These are phyloP conservation scores for Drosophila littoralis DNA, from an alignment of 1,140 invertebrate genomes.

Conservation along the genomic window DNA sequence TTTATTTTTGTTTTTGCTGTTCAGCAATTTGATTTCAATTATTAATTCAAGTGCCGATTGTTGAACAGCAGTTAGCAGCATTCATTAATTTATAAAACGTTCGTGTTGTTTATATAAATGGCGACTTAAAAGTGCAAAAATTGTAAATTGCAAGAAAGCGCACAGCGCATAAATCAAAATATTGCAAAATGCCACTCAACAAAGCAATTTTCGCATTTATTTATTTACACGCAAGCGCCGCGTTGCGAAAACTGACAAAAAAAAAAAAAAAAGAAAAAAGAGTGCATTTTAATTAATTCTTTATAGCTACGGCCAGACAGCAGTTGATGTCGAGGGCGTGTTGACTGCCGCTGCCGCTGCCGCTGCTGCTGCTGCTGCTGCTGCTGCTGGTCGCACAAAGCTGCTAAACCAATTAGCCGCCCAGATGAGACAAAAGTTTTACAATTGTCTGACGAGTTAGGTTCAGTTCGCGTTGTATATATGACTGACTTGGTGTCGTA, in stretches of 20 bases:
- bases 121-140: slow-evolving; percentile 18
- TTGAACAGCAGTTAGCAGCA: slow-evolving; percentile 33
- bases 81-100: too few relatives aligned
- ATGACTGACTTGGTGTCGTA: slow-evolving; percentile 21
- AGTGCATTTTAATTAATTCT: slow-evolving; percentile 33
- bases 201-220: slow-evolving; percentile 23
- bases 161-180: slow-evolving; percentile 20
- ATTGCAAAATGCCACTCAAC: slow-evolving; percentile 19
- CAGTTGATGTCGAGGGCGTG: background rate
- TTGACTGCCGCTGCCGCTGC: slow-evolving; percentile 12
- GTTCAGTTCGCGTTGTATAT: slow-evolving; percentile 1
- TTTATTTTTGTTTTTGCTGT: background rate
- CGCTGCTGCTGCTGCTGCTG: background rate
- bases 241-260: background rate
- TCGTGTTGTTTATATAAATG: slow-evolving; percentile 47
- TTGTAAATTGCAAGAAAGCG: slow-evolving; percentile 13
- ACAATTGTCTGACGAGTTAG: slow-evolving; percentile 25
- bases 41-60: slow-evolving; percentile 37
- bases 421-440: slow-evolving; percentile 15
- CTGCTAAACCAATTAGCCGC: slow-evolving; percentile 35
- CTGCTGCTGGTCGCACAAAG: background rate
- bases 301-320: slow-evolving; percentile 2
- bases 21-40: slow-evolving; percentile 9
- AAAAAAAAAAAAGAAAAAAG: background rate
- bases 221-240: slow-evolving; percentile 5